Conservation (phyloP, 1,140 invertebrate species). For the Panagrolaimus sp. region DNA sequence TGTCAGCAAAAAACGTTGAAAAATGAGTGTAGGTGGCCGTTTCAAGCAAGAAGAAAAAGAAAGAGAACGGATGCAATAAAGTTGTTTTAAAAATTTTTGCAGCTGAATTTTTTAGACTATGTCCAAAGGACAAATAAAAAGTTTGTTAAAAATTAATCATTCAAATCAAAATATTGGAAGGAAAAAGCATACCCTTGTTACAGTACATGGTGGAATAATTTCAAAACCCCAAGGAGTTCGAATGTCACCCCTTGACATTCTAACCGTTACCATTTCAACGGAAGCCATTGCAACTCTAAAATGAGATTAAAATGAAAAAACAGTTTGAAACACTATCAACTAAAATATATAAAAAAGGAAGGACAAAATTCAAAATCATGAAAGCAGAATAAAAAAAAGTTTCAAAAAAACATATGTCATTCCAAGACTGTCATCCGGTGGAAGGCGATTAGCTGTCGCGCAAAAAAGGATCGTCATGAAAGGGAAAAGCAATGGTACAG, state of each 20-base stretch:
- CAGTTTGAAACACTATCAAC: no score
- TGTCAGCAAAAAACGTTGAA: not conserved
- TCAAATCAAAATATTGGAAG: no score
- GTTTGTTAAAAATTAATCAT: no score
- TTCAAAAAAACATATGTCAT: no score
- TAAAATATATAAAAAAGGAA: no score
- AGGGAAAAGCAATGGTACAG: no score
- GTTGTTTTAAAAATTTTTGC: not conserved
- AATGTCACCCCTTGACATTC: slow-evolving; percentile 24
- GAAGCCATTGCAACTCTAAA: slow-evolving; percentile 11
- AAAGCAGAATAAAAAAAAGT: no score
- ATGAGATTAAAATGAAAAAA: not conserved
- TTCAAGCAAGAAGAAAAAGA: not conserved
- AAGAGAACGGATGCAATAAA: not conserved
- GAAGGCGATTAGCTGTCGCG: no score
- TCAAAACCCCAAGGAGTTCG: slow-evolving; percentile 30
- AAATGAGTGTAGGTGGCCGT: not conserved
- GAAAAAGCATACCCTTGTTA: slow-evolving; percentile 22
- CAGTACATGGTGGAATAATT: slow-evolving; percentile 19
- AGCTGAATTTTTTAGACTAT: not conserved
- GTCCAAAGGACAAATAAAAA: not conserved
- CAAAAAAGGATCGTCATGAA: no score
- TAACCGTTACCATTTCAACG: slow-evolving; percentile 28
- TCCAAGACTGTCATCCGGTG: no score
- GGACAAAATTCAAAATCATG: no score